These are phyloP conservation scores for Brachypterus glaber DNA, from an alignment of 2,888 invertebrate genomes.

Conservation along the genomic window DNA sequence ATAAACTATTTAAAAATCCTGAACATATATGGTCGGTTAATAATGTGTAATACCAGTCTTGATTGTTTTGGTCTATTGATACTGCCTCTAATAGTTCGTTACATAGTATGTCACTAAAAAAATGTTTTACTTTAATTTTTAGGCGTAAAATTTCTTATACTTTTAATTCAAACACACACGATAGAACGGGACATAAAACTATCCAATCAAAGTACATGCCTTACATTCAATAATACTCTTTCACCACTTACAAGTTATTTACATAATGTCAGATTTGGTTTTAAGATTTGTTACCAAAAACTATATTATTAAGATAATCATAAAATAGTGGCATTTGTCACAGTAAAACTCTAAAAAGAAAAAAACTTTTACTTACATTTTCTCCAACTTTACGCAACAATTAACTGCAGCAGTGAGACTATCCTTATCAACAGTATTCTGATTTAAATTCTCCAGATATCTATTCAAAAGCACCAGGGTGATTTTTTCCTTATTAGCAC, in stretches of 20 bases:
- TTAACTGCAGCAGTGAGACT: conserved; percentile 41
- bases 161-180: no score
- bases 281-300: conserved; percentile 29
- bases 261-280: conserved; percentile 30
- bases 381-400: conserved; percentile 42
- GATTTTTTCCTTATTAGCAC: conserved; percentile 37
- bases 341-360: conserved; percentile 8
- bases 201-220: no score
- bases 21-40: conserved; percentile 61
- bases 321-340: conserved; percentile 29
- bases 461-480: conserved; percentile 33
- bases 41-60: conserved; percentile 52
- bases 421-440: conserved; percentile 37
- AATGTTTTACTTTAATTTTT: conserved; percentile 2
- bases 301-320: conserved; percentile 32
- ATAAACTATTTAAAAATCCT: conserved; percentile 51
- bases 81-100: conserved; percentile 54
- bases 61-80: conserved; percentile 41
- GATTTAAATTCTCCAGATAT: conserved; percentile 41
- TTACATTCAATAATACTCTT: no score
- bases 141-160: no score
- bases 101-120: conserved; percentile 49
- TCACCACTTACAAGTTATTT: conserved; percentile 37
- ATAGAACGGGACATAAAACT: no score
- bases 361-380: conserved; percentile 41